Base-by-base conservation (phyloP, 2,797 vertebrate genomes). In the Rhinella marina region DNA sequence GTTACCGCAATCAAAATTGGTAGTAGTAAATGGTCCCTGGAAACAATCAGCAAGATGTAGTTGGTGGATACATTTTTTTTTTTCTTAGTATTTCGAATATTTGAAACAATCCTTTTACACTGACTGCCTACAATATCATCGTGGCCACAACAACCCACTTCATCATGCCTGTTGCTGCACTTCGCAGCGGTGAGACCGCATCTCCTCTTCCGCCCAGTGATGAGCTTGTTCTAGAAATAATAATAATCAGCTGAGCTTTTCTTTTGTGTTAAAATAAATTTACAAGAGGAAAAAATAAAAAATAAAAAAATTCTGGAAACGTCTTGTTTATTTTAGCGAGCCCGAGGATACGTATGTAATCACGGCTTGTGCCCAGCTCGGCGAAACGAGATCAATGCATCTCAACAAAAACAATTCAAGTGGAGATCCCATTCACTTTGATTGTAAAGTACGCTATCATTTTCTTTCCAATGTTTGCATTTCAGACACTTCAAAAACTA, bases 401-500 rank as follows among this genome's bases (percentile, higher is more conserved):
- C 75, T 81, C 23, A 25, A 73, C 84, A 70, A 52, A 78, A 78
- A 79, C 79, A 82, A 87, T 66, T 75, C 68, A 82, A 87, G 56
- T 82, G 57, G 68, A 82, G 80, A 78, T 79, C 13, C 76, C 50
- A 68, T 86, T 68, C 61, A 57, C 84, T 79, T 78, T 79, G 84
- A 79, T 86, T 79, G 41, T 41, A 68, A 86, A 86, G 84, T 25
- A 11, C 25, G 61, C 41, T 56, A 52, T 86, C 62, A 79, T 80
- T 86, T 79, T 68, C 84, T 61, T 80, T 79, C 59, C 84, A n/a
- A 78, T 86, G 76, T 79, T 86, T 86, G 75, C 61, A 66, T 83
- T 59, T 52, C 23, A 90, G 81, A 68, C 29, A 68, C 83, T 82
- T 88, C 76, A 86, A 84, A 75, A 90, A 90, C 87, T 6, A 90